These are phyloP conservation scores for Ceratoteleas bidentatus DNA, from an alignment of 1,140 invertebrate genomes.

Conservation along the genomic window DNA sequence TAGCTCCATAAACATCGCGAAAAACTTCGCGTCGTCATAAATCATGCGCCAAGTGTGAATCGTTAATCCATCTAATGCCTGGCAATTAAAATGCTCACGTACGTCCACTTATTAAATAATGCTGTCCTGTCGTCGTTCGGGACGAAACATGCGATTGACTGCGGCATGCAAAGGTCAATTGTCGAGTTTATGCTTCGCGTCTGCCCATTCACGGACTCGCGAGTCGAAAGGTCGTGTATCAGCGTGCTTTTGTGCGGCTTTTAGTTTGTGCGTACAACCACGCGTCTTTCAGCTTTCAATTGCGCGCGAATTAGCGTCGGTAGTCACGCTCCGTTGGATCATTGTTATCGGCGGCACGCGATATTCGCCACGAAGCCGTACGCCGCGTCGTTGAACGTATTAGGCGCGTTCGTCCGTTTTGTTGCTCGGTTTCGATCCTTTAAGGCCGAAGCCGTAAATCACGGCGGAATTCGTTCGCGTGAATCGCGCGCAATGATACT, in stretches of 20 bases:
- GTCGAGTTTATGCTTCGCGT: constrained; percentile 21
- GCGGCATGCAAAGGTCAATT: constrained; percentile 51
- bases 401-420: constrained; percentile 21
- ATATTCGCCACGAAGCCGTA: constrained; percentile 19
- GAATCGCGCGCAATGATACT: constrained; percentile 26
- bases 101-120: too few relatives aligned
- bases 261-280: constrained; percentile 18
- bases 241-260: constrained; percentile 31
- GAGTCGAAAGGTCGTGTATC: constrained; percentile 39
- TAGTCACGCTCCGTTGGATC: constrained; percentile 1
- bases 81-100: too few relatives aligned
- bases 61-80: too few relatives aligned
- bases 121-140: constrained; percentile 18
- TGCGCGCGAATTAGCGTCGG: constrained; percentile 38
- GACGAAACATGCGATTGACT: constrained; percentile 38
- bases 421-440: constrained; percentile 35
- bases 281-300: constrained; percentile 27
- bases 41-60: too few relatives aligned
- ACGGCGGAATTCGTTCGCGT: constrained; percentile 27
- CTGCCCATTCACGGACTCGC: too few relatives aligned
- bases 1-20: too few relatives aligned
- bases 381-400: constrained; percentile 27
- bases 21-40: too few relatives aligned
- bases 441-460: constrained; percentile 27
- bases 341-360: constrained; percentile 29